Percentiles rank a stretch among this genome's conserved stretches.
Evolutionary conservation across 2,113 vertebrate genomes (phyloP).

Genomic region (Melanerpes aurifrons): DNA sequence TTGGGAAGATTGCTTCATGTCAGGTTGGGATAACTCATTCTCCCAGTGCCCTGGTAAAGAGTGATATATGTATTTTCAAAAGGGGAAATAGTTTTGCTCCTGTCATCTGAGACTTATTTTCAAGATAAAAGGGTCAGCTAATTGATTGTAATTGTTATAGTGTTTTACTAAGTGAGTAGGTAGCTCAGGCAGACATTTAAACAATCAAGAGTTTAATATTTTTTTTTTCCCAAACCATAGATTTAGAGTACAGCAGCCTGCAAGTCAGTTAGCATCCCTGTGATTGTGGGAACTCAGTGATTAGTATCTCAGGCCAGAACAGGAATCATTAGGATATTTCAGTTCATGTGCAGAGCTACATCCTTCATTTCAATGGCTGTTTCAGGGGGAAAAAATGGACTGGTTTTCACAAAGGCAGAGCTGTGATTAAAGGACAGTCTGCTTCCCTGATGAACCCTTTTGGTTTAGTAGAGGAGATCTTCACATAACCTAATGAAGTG

Average conservation of each 20-base stretch:
- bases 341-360: background rate
- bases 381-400: background rate
- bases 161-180: background rate
- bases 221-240: background rate
- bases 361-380: background rate
- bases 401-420: background rate
- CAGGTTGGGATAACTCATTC: background rate
- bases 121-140: background rate
- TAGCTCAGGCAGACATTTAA: background rate
- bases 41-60: background rate
- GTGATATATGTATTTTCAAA: background rate
- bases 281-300: background rate
- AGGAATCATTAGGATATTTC: background rate
- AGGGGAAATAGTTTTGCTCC: background rate
- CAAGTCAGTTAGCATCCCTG: background rate
- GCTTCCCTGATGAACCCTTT: conserved; percentile 25
- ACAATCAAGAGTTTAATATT: background rate
- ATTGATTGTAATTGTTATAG: background rate
- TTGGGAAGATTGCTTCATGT: background rate
- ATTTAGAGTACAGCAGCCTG: background rate
- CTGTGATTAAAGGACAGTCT: conserved; percentile 31
- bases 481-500: conserved; percentile 56
- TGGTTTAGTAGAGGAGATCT: conserved; percentile 16
- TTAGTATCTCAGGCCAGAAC: background rate
- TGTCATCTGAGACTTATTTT: background rate